Percentiles rank a stretch among this genome's conserved stretches.
phyloP scores from a whole-genome alignment of 2,888 invertebrate species.

The Chromoteleia sp. region DNA sequence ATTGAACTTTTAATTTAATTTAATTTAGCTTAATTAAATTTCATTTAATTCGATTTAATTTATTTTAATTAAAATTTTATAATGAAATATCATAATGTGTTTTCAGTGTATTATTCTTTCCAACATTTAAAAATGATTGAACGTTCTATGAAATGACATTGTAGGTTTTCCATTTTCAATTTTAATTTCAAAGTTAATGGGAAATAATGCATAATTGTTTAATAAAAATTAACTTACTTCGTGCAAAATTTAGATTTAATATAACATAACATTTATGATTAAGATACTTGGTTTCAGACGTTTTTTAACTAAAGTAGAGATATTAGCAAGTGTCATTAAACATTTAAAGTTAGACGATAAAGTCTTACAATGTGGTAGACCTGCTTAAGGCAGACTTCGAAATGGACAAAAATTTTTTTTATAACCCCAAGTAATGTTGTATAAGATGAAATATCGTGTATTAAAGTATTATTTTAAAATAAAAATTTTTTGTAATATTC shows the following conservation, averaged over 20 bases:
- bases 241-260: slow-evolving; percentile 6
- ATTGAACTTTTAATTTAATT: no score
- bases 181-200: slow-evolving; percentile 1
- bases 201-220: not conserved
- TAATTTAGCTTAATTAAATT: no score
- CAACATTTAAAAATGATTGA: slow-evolving; percentile 16
- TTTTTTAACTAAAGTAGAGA: slow-evolving; percentile 23
- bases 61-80: slow-evolving; percentile 28
- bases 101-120: slow-evolving; percentile 10
- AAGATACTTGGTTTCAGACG: slow-evolving; percentile 4
- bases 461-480: slow-evolving; percentile 4
- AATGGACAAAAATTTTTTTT: slow-evolving; percentile 40
- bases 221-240: slow-evolving; percentile 15
- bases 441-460: slow-evolving; percentile 20
- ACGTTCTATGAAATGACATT: not conserved
- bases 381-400: slow-evolving; percentile 24
- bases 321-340: slow-evolving; percentile 31
- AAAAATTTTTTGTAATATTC: not conserved
- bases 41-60: not conserved
- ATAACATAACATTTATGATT: slow-evolving; percentile 11
- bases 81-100: slow-evolving; percentile 22
- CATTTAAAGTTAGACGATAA: slow-evolving; percentile 42
- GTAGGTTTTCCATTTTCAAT: slow-evolving; percentile 2
- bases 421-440: not conserved
- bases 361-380: slow-evolving; percentile 13